These are phyloP conservation scores for Tricholaema leucomelas DNA, from an alignment of 2,113 vertebrate genomes.

Conservation along the genomic window DNA sequence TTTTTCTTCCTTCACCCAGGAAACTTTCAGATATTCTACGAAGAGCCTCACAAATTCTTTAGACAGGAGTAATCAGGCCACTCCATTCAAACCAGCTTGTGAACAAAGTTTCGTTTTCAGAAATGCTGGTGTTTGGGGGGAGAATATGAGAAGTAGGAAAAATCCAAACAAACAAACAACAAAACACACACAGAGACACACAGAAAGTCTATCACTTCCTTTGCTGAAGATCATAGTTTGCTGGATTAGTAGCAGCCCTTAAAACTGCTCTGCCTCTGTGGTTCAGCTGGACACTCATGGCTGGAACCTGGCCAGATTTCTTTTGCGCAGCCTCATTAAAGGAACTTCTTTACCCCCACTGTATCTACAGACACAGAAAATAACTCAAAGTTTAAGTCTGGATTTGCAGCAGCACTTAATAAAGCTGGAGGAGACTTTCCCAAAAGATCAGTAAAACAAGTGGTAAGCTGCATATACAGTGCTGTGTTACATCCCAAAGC, in stretches of 20 bases:
- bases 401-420: background rate
- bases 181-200: background rate
- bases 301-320: background rate
- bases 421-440: background rate
- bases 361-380: background rate
- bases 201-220: background rate
- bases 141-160: background rate
- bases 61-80: background rate
- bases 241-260: background rate
- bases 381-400: background rate
- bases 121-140: background rate
- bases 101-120: background rate
- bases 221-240: background rate
- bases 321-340: fast-evolving
- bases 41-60: background rate
- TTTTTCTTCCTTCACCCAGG: background rate
- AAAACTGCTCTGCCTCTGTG: background rate
- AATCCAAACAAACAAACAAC: too few species aligned
- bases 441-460: background rate
- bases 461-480: background rate
- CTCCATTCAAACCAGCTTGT: background rate
- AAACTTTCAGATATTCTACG: background rate
- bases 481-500: background rate
- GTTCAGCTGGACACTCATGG: background rate
- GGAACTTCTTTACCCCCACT: background rate